Percentiles rank a stretch among this genome's conserved stretches.
Evolutionary conservation across 2,113 vertebrate genomes (phyloP).

Genomic region (Pao palembangensis): DNA sequence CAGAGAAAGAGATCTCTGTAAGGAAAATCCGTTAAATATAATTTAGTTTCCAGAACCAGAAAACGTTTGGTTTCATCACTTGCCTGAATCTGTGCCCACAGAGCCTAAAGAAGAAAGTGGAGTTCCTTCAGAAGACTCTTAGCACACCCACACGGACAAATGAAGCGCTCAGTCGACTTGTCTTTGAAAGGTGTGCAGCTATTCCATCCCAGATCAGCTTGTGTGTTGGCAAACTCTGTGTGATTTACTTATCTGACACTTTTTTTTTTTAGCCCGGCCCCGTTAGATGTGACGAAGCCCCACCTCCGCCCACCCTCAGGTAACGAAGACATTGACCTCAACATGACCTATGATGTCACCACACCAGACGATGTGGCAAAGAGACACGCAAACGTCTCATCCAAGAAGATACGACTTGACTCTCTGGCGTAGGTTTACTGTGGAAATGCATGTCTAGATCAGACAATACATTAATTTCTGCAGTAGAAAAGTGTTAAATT

Average conservation of each 20-base stretch:
- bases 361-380: slow-evolving; percentile 79
- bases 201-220: slow-evolving; percentile 7
- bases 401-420: slow-evolving; percentile 84
- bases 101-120: slow-evolving; percentile 94
- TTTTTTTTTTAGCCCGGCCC: slow-evolving; percentile 77
- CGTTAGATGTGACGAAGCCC: slow-evolving; percentile 79
- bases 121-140: slow-evolving; percentile 89
- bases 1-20: slow-evolving; percentile 90
- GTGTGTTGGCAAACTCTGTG: background rate
- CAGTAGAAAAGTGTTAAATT: background rate
- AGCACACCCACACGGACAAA: slow-evolving; percentile 84
- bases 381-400: slow-evolving; percentile 38
- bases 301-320: slow-evolving; percentile 73
- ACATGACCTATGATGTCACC: slow-evolving; percentile 80
- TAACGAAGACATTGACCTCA: slow-evolving; percentile 82
- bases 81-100: slow-evolving; percentile 44
- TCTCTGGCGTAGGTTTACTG: slow-evolving; percentile 74
- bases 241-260: background rate
- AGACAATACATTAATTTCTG: background rate
- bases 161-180: slow-evolving; percentile 85
- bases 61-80: background rate
- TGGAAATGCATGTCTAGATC: background rate
- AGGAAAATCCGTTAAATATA: slow-evolving; percentile 12
- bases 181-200: slow-evolving; percentile 85
- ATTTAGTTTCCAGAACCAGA: background rate